Evolutionary conservation across 2,888 invertebrate genomes (phyloP).

Genomic region (Chymomyza amoena): DNA sequence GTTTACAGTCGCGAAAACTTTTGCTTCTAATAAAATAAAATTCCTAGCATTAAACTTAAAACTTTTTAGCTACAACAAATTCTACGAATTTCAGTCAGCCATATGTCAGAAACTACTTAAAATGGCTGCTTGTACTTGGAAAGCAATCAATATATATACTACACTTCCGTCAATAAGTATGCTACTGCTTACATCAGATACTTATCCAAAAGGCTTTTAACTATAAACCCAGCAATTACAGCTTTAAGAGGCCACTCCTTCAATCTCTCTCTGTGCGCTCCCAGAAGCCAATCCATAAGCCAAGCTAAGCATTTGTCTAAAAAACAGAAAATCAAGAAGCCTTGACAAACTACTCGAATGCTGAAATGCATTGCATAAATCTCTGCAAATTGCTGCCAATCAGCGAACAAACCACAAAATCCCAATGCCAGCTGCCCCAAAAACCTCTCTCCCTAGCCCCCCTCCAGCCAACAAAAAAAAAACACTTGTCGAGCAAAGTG

Average conservation of each 20-base stretch:
- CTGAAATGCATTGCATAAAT: conserved; percentile 39
- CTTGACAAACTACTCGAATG: background rate
- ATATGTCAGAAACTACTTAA: background rate
- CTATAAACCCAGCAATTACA: background rate
- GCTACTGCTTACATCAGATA: background rate
- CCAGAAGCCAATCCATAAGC: background rate
- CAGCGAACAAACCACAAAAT: conserved; percentile 23
- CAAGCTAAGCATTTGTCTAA: background rate
- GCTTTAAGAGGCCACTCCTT: background rate
- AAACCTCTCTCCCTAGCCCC: background rate
- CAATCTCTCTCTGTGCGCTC: too few species aligned
- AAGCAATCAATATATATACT: background rate
- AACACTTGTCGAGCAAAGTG: background rate
- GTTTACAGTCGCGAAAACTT: too few species aligned
- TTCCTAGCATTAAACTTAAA: too few species aligned
- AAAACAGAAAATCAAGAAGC: background rate
- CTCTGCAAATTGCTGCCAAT: conserved; percentile 41
- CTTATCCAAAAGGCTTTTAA: background rate
- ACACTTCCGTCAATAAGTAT: background rate
- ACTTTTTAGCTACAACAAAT: too few species aligned
- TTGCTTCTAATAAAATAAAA: too few species aligned
- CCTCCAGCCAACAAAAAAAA: conserved; percentile 6
- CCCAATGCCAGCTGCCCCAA: conserved; percentile 5
- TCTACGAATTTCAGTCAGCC: too few species aligned
- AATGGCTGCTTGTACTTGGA: background rate